Conservation (phyloP, 2,888 invertebrate genomes). For the Myathropa florea region DNA sequence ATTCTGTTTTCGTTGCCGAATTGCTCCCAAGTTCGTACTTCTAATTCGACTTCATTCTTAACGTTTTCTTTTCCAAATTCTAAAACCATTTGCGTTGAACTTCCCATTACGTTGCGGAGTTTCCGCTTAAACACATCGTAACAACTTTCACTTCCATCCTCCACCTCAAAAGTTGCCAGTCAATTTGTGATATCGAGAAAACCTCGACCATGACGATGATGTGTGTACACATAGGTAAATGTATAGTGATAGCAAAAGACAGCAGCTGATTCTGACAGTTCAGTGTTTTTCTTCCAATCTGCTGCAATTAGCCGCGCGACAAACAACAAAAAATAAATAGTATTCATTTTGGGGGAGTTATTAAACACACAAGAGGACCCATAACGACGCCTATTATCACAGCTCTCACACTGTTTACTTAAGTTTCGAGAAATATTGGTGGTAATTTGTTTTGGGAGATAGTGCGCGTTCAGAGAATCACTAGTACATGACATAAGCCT, state of each 20-base stretch:
- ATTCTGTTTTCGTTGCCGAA: too few relatives aligned
- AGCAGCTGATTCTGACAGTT: constrained; percentile 66
- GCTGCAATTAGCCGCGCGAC: not conserved
- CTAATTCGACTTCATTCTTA: not conserved
- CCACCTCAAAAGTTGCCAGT: not conserved
- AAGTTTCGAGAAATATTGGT: not conserved
- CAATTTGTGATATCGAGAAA: constrained; percentile 19
- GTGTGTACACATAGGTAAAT: not conserved
- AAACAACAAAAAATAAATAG: not conserved
- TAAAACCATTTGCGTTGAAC: not conserved
- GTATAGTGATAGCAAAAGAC: not conserved
- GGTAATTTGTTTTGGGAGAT: not conserved
- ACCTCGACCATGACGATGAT: constrained; percentile 21
- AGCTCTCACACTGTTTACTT: not conserved
- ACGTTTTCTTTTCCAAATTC: not conserved
- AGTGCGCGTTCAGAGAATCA: not conserved
- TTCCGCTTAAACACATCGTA: not conserved
- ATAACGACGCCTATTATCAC: not conserved
- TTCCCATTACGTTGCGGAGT: not conserved
- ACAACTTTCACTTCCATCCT: not conserved
- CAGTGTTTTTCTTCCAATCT: constrained; percentile 36
- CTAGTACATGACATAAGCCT: not conserved
- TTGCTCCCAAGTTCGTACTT: too few relatives aligned
- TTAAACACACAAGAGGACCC: not conserved
- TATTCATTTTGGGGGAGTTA: not conserved